Conservation (phyloP, 2,888 invertebrate species). For the Gibbula magus region DNA sequence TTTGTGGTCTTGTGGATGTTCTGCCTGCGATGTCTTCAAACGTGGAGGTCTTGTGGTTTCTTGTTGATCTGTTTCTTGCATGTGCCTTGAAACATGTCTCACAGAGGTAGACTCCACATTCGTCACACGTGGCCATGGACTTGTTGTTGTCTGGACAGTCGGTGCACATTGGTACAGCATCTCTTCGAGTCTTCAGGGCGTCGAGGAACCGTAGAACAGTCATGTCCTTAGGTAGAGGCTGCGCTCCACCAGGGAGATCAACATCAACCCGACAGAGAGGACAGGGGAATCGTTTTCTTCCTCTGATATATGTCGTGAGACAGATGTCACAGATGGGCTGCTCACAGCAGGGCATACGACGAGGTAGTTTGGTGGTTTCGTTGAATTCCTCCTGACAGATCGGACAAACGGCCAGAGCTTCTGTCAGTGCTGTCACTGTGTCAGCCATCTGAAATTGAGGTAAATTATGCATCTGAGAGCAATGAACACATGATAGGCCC, state of each 20-base stretch:
- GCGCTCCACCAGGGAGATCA: background rate
- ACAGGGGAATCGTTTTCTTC: background rate
- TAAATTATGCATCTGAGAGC: too few species aligned
- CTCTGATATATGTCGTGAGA: background rate
- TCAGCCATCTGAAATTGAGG: too few species aligned
- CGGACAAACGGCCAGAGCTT: too few species aligned
- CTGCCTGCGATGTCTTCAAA: too few species aligned
- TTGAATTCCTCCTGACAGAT: too few species aligned
- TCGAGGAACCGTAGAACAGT: background rate
- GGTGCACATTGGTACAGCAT: background rate
- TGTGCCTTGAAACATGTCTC: background rate
- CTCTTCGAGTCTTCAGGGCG: background rate
- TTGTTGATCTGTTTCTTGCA: too few species aligned
- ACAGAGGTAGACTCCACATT: background rate
- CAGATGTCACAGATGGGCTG: background rate
- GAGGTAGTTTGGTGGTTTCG: too few species aligned
- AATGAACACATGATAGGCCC: too few species aligned
- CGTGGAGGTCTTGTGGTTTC: too few species aligned
- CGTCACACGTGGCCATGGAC: background rate
- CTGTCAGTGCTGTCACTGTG: too few species aligned
- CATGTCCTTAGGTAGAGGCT: background rate
- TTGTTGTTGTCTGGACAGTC: background rate
- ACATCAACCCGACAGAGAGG: background rate
- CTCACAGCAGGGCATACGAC: background rate
- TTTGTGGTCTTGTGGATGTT: too few species aligned